Evolutionary conservation across 1,140 invertebrate species (phyloP), one percentile per base, ranked within the genome.

Genomic region (Eciton burchellii): DNA sequence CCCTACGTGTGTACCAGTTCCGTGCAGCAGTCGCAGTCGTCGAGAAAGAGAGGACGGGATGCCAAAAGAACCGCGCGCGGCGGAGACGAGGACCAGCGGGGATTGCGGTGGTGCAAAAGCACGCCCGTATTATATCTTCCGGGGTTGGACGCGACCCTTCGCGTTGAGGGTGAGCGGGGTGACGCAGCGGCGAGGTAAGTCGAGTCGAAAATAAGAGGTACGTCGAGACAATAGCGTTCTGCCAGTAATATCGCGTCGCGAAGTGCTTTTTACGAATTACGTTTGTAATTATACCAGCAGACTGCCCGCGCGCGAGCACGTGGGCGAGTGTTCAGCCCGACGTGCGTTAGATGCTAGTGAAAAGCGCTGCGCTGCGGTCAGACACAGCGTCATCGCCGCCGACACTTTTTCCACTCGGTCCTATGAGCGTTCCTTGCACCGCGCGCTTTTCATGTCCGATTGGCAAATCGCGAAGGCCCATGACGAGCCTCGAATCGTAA

Each of bases 181-280:
- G 35, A 43, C 74, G 26, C 21, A 63, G 43, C 47, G 35, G 26
- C 43, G 16, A 12, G 54, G 11, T 62, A 45, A 65, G 56, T 85
- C 26, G 54, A 74, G 66, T 56, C 12, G 52, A 63, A 87, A 89
- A 89, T 84, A 88, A 84, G 71, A 82, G 72, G 12, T 29, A 54
- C 68, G 52, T 12, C 21, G 63, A 72, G 77, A 84, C 84, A 76
- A 89, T 85, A 63, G 77, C 59, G 14, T 47, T 72, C 45, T 19
- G 49, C 21, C n/a, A 62, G 41, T 71, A 59, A 52, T 63, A n/a
- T 71, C n/a, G n/a, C n/a, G 63, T 59, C 47, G 47, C 43, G 63
- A 59, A 29, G 45, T 29, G 60, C 71, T 88, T 86, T 86, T 90
- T 89, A 88, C 87, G 82, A 91, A 91, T 91, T 90, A 90, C 86